These are phyloP conservation scores for Scaptomyza graminum DNA, from an alignment of 1,140 invertebrate genomes.

Conservation along the genomic window DNA sequence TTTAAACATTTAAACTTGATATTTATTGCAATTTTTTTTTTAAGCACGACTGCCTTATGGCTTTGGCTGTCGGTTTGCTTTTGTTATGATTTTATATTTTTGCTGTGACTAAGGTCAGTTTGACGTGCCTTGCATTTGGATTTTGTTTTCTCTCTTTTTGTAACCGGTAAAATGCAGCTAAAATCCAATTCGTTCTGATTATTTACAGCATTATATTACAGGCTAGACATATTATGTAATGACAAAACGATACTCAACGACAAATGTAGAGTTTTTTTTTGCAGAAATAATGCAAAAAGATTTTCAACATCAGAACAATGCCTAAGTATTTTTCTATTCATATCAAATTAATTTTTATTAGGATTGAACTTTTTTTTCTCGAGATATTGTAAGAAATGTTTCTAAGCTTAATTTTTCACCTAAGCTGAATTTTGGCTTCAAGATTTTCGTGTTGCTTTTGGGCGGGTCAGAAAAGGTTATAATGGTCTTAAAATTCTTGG, in stretches of 20 bases:
- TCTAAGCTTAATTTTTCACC: background rate
- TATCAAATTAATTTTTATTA: too few relatives aligned
- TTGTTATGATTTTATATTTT: background rate
- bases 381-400: background rate
- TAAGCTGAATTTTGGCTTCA: background rate
- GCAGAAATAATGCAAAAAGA: too few relatives aligned
- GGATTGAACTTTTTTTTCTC: too few relatives aligned
- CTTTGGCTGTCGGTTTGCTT: conserved; percentile 26
- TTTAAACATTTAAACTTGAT: conserved; percentile 10
- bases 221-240: conserved; percentile 56
- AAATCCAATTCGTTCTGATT: conserved; percentile 58
- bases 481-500: conserved; percentile 34
- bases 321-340: too few relatives aligned
- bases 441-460: background rate
- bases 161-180: conserved; percentile 36
- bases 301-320: too few relatives aligned
- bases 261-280: too few relatives aligned
- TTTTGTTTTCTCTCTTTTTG: conserved; percentile 27
- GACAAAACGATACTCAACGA: conserved; percentile 3
- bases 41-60: background rate
- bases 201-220: conserved; percentile 68
- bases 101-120: conserved; percentile 73
- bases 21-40: background rate
- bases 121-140: conserved; percentile 38
- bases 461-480: conserved; percentile 5